These are phyloP conservation scores for Brenthis hecate DNA, from an alignment of 2,888 invertebrate genomes.

Conservation along the genomic window DNA sequence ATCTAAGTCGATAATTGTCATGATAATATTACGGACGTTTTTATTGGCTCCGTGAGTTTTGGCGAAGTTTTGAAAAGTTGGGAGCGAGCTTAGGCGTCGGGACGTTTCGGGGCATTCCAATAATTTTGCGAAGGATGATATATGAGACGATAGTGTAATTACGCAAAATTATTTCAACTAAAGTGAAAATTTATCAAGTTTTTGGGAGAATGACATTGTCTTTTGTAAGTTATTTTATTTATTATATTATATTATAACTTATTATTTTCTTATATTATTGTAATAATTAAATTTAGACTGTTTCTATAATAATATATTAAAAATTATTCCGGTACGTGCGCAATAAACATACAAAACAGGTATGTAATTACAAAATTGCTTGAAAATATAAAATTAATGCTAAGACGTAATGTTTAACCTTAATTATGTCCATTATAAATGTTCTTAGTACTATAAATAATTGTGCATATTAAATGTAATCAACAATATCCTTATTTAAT, in stretches of 20 bases:
- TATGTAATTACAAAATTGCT: constrained; percentile 28
- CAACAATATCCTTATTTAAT: constrained; percentile 43
- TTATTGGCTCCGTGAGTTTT: constrained; percentile 33
- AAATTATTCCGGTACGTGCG: background rate
- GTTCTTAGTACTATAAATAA: constrained; percentile 40
- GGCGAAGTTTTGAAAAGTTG: constrained; percentile 46
- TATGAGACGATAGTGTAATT: constrained; percentile 50
- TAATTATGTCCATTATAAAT: constrained; percentile 37
- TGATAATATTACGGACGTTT: constrained; percentile 42
- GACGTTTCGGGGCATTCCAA: constrained; percentile 30
- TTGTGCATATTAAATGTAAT: constrained; percentile 41
- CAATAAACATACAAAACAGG: constrained; percentile 21
- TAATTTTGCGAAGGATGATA: constrained; percentile 46
- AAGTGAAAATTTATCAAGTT: constrained; percentile 56
- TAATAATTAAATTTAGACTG: constrained; percentile 3
- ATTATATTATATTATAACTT: background rate
- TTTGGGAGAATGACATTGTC: constrained; percentile 80
- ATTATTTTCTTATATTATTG: background rate
- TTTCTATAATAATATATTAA: constrained; percentile 1
- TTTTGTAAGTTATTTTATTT: constrained; percentile 66
- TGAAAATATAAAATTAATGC: constrained; percentile 32
- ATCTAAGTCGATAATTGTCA: constrained; percentile 25
- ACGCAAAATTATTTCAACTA: constrained; percentile 48
- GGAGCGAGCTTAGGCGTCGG: constrained; percentile 40
- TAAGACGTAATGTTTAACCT: constrained; percentile 38